phyloP scores from a whole-genome alignment of 2,888 invertebrate genomes.

The Smittia aterrima region DNA sequence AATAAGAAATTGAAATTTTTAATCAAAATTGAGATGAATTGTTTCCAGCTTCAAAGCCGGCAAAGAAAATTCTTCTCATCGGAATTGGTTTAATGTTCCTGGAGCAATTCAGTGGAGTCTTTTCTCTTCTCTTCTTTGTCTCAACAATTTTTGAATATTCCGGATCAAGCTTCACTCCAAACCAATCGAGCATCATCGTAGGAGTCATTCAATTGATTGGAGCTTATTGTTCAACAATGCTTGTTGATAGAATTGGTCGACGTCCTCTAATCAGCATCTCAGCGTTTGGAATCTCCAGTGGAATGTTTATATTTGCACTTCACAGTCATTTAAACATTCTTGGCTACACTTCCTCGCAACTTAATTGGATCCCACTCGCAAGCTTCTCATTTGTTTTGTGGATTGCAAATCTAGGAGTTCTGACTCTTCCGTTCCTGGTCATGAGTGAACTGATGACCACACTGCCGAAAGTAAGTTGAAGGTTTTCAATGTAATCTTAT shows the following conservation, averaged over 20 bases:
- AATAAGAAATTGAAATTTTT: neutral
- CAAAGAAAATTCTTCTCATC: conserved; percentile 5
- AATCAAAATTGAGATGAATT: neutral
- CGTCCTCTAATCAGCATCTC: neutral
- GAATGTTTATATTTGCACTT: conserved; percentile 10
- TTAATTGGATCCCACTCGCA: conserved; percentile 22
- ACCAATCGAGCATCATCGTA: conserved; percentile 44
- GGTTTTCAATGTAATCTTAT: neutral
- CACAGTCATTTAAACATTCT: neutral
- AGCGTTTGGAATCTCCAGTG: neutral
- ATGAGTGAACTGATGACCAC: conserved; percentile 6
- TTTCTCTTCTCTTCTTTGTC: conserved; percentile 51
- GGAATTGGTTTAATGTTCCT: neutral
- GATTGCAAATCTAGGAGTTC: conserved; percentile 21
- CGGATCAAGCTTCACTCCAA: conserved; percentile 50
- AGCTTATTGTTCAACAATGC: neutral
- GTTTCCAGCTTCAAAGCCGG: neutral
- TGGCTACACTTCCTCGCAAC: conserved; percentile 43
- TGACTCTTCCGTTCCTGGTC: conserved; percentile 3
- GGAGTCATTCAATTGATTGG: conserved; percentile 19
- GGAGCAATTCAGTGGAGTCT: conserved; percentile 47
- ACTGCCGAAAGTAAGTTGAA: neutral
- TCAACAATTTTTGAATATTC: conserved; percentile 50
- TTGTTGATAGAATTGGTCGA: neutral
- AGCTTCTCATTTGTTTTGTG: conserved; percentile 25